phyloP scores from a whole-genome alignment of 2,888 invertebrate species.

The Yponomeuta sedellus region DNA sequence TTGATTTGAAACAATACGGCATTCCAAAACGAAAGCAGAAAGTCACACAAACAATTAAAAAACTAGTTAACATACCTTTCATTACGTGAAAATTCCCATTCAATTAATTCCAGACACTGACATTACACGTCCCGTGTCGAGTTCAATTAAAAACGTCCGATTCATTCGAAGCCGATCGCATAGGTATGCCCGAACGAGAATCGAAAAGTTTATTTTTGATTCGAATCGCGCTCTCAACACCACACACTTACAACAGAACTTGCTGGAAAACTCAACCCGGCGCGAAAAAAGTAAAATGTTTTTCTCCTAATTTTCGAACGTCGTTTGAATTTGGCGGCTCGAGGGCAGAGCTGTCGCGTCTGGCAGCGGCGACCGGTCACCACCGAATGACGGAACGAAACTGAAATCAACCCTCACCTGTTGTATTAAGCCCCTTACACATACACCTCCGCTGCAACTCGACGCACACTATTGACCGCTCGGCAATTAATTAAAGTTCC shows the following conservation, averaged over 20 bases:
- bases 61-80: background rate
- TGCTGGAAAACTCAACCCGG: background rate
- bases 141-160: slow-evolving; percentile 3
- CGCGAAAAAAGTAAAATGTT: background rate
- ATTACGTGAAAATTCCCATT: background rate
- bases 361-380: background rate
- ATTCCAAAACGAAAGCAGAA: background rate
- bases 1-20: too few relatives aligned
- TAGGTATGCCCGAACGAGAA: background rate
- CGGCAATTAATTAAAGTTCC: background rate
- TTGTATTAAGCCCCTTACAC: background rate
- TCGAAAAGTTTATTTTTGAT: background rate
- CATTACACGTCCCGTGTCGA: slow-evolving; percentile 4
- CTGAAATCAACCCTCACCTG: slow-evolving; percentile 7
- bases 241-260: background rate
- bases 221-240: background rate
- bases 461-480: slow-evolving; percentile 1
- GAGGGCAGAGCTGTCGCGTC: background rate
- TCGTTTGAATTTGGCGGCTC: background rate
- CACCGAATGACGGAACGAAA: slow-evolving; percentile 6
- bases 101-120: background rate
- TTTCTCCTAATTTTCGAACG: background rate
- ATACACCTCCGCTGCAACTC: background rate
- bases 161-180: background rate
- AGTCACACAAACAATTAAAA: background rate